Evolutionary conservation across 2,113 vertebrate genomes (phyloP), one percentile per base, ranked within the genome.

Genomic region (Elanus axillaris): DNA sequence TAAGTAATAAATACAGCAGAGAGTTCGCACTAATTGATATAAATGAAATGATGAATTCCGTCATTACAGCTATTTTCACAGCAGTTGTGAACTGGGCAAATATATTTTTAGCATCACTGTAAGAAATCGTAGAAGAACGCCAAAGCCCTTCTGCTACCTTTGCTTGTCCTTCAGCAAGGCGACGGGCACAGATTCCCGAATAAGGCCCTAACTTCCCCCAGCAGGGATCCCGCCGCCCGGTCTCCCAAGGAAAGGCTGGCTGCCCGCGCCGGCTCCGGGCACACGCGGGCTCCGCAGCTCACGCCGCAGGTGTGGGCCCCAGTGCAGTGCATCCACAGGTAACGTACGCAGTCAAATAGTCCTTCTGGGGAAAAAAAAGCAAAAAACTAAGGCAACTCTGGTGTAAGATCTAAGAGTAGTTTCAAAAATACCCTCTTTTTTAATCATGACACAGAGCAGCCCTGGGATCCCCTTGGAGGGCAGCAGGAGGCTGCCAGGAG

Each of bases 211-310:
- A 4, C 7, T 34, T 3, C 7, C 40, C n/a, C 52, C 2, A 0
- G 5, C 3, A 1, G 1, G 13, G 60, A 6, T 2, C 0, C 29
- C 40, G 17, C 45, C 40, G 3, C 50, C 25, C 26, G 4, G 7
- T 8, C 17, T 21, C 27, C 23, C 47, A 16, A 5, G 12, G 32
- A 7, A 14, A 8, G 19, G 29, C 22, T 36, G 15, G n/a, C 40
- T 25, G 16, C 16, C 68, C 23, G 3, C 34, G 3, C 17, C 13
- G 1, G 26, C 40, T 32, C 43, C 63, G 5, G 16, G 77, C 34
- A 11, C 34, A 11, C 6, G 2, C 60, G 1, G 4, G 7, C 31
- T 9, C 1, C 6, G 0, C 4, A 1, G 58, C n/a, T n/a, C n/a
- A n/a, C n/a, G n/a, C n/a, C 3, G 1, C 40, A 27, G 74, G 3